phyloP scores from a whole-genome alignment of 2,888 invertebrate genomes.

The Calephelis perditalis region DNA sequence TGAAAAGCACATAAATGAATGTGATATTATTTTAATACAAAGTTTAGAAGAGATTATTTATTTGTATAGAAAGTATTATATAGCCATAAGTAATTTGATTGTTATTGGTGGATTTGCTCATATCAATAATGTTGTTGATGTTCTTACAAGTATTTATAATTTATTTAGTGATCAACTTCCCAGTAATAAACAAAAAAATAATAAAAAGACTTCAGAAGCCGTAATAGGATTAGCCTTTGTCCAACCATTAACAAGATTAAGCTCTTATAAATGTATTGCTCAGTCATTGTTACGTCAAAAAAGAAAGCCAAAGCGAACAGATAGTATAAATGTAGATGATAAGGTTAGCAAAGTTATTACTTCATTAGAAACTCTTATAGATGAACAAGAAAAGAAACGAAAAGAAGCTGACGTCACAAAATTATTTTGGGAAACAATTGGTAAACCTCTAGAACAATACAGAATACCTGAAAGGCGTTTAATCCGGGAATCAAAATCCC shows the following conservation, averaged over 20 bases:
- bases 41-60: constrained; percentile 84
- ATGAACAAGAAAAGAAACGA: constrained; percentile 79
- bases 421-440: constrained; percentile 85
- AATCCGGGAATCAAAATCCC: constrained; percentile 85
- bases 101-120: constrained; percentile 84
- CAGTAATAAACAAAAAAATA: constrained; percentile 72
- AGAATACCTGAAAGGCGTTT: constrained; percentile 83
- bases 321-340: constrained; percentile 68
- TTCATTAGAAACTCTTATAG: constrained; percentile 81
- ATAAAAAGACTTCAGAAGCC: constrained; percentile 76
- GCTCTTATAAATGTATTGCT: constrained; percentile 80
- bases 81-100: constrained; percentile 84
- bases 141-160: constrained; percentile 74
- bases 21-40: constrained; percentile 83
- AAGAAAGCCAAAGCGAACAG: constrained; percentile 56
- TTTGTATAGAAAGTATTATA: constrained; percentile 84
- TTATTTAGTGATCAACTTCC: constrained; percentile 78
- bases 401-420: constrained; percentile 84
- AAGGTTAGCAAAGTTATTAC: constrained; percentile 76
- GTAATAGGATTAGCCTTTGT: constrained; percentile 78
- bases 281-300: constrained; percentile 74
- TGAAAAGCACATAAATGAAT: constrained; percentile 80
- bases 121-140: constrained; percentile 80
- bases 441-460: constrained; percentile 80
- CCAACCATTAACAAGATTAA: constrained; percentile 79